These are phyloP conservation scores for Ylistrum balloti DNA, from an alignment of 1,140 invertebrate genomes.

Conservation along the genomic window DNA sequence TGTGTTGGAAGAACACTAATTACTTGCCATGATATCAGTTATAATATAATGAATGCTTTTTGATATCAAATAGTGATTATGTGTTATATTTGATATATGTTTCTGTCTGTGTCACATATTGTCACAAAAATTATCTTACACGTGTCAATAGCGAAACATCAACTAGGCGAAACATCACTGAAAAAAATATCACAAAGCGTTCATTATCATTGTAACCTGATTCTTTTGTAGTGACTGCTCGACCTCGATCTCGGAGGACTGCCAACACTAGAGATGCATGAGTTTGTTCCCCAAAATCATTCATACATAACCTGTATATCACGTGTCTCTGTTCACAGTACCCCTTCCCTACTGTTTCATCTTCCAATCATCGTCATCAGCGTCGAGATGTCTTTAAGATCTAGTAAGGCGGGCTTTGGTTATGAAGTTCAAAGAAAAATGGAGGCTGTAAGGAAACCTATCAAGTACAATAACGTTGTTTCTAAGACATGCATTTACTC, in stretches of 20 bases:
- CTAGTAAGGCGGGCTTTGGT: conserved; percentile 69
- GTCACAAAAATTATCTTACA: too few species aligned
- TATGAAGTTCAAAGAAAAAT: conserved; percentile 72
- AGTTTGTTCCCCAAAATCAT: background rate
- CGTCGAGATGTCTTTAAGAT: conserved; percentile 61
- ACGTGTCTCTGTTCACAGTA: conserved; percentile 29
- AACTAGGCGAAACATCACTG: background rate
- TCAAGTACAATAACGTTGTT: conserved; percentile 31
- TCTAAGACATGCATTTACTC: conserved; percentile 3
- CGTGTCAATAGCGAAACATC: too few species aligned
- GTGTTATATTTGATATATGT: background rate
- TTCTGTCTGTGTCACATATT: too few species aligned
- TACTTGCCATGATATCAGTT: background rate
- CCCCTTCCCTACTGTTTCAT: background rate
- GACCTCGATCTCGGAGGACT: background rate
- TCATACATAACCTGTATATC: background rate
- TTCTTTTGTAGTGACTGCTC: conserved; percentile 24
- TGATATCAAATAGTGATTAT: background rate
- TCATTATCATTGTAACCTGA: background rate
- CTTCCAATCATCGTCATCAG: conserved; percentile 11
- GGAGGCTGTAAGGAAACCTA: conserved; percentile 63
- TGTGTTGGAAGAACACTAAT: background rate
- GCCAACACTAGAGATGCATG: conserved; percentile 1
- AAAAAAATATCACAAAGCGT: background rate
- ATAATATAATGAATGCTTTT: background rate